Conservation (phyloP, 2,113 vertebrate species). For the Varanus salvator region DNA sequence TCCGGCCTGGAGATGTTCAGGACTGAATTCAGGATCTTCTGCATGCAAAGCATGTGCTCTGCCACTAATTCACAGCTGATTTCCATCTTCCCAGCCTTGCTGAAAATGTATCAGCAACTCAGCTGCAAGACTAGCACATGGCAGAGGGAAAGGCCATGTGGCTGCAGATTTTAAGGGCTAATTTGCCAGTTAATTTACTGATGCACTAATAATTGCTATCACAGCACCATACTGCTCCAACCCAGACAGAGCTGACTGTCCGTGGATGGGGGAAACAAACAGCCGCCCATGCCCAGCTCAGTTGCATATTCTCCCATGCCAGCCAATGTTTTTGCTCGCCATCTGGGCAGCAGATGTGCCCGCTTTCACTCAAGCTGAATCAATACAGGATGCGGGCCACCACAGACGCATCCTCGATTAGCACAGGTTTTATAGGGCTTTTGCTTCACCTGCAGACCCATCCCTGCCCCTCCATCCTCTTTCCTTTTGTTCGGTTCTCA, state of each 20-base stretch:
- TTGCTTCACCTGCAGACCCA: constrained; percentile 60
- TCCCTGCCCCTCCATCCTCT: neutral
- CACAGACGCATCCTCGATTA: constrained; percentile 57
- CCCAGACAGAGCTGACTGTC: constrained; percentile 51
- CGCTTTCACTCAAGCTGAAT: constrained; percentile 29
- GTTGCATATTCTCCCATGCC: constrained; percentile 32
- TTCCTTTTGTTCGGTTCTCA: constrained; percentile 63
- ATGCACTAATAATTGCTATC: constrained; percentile 71
- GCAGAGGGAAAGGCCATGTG: constrained; percentile 68
- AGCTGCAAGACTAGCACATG: constrained; percentile 42
- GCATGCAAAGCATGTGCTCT: neutral
- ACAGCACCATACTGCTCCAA: constrained; percentile 52
- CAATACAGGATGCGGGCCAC: constrained; percentile 49
- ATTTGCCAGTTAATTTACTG: constrained; percentile 79
- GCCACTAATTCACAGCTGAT: neutral
- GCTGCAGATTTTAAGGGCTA: constrained; percentile 74
- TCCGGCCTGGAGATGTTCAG: neutral
- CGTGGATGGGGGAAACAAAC: constrained; percentile 23
- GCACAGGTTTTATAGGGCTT: constrained; percentile 54
- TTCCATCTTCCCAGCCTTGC: constrained; percentile 30
- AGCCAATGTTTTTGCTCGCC: constrained; percentile 36
- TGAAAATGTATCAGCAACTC: constrained; percentile 54
- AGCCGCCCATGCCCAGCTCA: constrained; percentile 36
- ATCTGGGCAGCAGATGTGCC: constrained; percentile 31
- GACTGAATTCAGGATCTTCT: neutral